Conservation (phyloP, 2,113 vertebrate genomes). For the Melanostigma gelatinosum region DNA sequence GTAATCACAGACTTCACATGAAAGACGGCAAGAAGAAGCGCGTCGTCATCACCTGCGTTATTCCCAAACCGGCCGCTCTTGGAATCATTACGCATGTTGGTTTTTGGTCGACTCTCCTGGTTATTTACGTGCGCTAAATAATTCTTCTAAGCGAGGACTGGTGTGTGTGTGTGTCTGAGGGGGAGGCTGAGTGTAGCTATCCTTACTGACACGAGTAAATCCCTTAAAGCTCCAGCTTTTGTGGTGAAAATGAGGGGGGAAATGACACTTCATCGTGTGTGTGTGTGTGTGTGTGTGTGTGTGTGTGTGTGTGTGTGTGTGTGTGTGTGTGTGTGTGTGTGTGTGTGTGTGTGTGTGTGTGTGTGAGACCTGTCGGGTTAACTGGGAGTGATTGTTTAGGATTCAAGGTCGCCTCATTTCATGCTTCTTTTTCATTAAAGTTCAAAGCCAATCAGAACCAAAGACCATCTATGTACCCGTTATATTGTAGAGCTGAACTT, state of each 20-base stretch:
- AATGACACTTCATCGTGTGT: neutral
- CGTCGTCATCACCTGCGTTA: slow-evolving; percentile 63
- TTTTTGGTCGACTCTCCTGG: neutral
- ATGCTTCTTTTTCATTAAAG: neutral
- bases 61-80: slow-evolving; percentile 9
- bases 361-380: slow-evolving; percentile 13
- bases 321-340: neutral
- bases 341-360: slow-evolving; percentile 1
- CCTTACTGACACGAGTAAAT: neutral
- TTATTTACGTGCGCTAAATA: neutral
- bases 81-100: slow-evolving; percentile 1
- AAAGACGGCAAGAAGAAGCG: slow-evolving; percentile 42
- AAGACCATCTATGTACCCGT: neutral
- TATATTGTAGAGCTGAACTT: neutral
- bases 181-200: neutral
- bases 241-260: slow-evolving; percentile 3
- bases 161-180: no score
- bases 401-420: slow-evolving; percentile 2
- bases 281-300: no score
- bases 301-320: no score
- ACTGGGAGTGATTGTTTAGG: slow-evolving; percentile 2
- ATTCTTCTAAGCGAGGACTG: neutral
- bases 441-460: neutral
- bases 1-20: slow-evolving; percentile 68
- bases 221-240: slow-evolving; percentile 16